These are phyloP conservation scores for Chaenogobius annularis DNA, from an alignment of 2,113 vertebrate genomes.

Conservation along the genomic window DNA sequence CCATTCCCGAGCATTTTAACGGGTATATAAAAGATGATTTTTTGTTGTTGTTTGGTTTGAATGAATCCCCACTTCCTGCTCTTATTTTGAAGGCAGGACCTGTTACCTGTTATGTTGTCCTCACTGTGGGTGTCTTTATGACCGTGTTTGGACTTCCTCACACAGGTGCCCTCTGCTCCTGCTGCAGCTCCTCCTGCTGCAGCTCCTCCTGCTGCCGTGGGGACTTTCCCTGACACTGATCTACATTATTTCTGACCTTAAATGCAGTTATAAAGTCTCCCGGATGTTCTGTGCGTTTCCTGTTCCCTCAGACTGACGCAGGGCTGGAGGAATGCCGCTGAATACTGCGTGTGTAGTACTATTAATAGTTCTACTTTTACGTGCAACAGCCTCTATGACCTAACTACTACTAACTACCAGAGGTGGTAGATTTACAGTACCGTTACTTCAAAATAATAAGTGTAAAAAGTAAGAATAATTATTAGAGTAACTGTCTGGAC, in stretches of 20 bases:
- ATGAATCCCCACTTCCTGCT: background rate
- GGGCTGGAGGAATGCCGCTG: constrained; percentile 67
- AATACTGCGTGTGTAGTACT: constrained; percentile 59
- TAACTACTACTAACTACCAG: no score
- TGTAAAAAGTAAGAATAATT: no score
- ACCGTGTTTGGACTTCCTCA: background rate
- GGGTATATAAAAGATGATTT: no score
- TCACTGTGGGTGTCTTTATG: background rate
- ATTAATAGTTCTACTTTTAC: constrained; percentile 6
- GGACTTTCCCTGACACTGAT: background rate
- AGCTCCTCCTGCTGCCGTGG: background rate
- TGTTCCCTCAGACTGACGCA: constrained; percentile 30
- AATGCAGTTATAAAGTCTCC: background rate
- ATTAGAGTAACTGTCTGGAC: no score
- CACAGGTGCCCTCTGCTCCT: background rate
- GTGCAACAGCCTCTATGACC: no score
- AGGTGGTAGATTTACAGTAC: no score
- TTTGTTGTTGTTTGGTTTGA: no score
- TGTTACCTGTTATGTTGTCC: constrained; percentile 2
- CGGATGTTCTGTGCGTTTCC: background rate
- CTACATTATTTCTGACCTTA: background rate
- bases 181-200: background rate
- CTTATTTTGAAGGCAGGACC: constrained; percentile 32
- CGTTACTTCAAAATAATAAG: no score
- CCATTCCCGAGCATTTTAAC: no score